phyloP scores from a whole-genome alignment of 2,888 invertebrate species.

The Malacosoma neustria region DNA sequence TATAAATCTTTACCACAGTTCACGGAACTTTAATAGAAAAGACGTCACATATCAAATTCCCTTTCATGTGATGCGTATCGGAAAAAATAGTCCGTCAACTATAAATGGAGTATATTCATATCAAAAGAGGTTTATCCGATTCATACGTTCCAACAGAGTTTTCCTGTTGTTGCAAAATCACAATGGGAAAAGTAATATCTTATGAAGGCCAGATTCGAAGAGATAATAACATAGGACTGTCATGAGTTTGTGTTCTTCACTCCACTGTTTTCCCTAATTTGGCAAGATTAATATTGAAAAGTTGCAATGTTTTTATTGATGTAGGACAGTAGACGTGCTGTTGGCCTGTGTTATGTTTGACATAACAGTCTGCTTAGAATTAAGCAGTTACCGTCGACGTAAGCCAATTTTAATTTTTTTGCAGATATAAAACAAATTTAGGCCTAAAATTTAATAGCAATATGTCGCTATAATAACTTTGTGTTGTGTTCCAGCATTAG shows the following conservation, averaged over 20 bases:
- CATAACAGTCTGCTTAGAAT: too few relatives aligned
- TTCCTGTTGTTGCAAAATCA: background rate
- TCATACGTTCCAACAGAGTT: background rate
- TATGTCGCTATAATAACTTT: too few relatives aligned
- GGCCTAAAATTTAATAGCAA: too few relatives aligned
- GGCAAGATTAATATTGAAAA: background rate
- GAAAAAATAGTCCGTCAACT: background rate
- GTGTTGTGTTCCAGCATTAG: too few relatives aligned
- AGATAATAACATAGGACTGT: background rate
- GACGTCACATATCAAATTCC: background rate
- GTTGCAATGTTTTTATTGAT: too few relatives aligned
- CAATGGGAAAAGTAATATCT: background rate
- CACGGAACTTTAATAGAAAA: too few relatives aligned
- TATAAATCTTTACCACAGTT: too few relatives aligned
- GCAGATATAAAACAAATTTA: too few relatives aligned
- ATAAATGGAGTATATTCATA: background rate
- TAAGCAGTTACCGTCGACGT: too few relatives aligned
- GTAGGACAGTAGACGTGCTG: too few relatives aligned
- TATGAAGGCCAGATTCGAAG: background rate
- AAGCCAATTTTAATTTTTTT: too few relatives aligned
- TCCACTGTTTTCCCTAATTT: background rate
- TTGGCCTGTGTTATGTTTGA: too few relatives aligned
- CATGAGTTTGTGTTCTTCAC: background rate
- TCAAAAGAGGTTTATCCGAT: background rate
- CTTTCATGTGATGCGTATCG: background rate